These are phyloP conservation scores for Schizothorax lantsangensis DNA, from an alignment of 2,797 vertebrate species.

Conservation along the genomic window DNA sequence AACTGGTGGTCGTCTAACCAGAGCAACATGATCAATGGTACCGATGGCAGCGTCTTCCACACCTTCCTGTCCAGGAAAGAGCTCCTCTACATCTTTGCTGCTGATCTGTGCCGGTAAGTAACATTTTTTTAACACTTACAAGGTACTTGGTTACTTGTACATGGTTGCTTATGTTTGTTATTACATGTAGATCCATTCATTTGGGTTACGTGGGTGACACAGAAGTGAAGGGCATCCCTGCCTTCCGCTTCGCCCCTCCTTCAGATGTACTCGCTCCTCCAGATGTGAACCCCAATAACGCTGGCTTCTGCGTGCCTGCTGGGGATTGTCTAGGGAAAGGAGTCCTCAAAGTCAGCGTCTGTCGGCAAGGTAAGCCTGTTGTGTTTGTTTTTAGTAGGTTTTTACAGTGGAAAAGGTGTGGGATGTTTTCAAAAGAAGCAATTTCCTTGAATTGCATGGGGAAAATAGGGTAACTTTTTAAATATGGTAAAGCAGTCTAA, in stretches of 20 bases:
- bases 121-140: not conserved
- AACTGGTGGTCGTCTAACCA: conserved; percentile 84
- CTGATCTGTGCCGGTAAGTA: conserved; percentile 83
- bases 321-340: conserved; percentile 82
- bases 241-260: conserved; percentile 82
- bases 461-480: not conserved
- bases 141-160: too few relatives aligned
- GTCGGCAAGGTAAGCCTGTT: conserved; percentile 76
- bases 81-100: conserved; percentile 84
- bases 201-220: conserved; percentile 78
- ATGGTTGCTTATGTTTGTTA: not conserved
- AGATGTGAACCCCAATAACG: conserved; percentile 77
- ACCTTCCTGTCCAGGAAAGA: conserved; percentile 81
- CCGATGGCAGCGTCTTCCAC: conserved; percentile 83
- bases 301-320: conserved; percentile 82
- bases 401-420: not conserved
- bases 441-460: not conserved
- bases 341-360: conserved; percentile 85
- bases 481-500: not conserved
- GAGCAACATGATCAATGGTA: conserved; percentile 89
- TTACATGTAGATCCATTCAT: conserved; percentile 78
- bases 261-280: conserved; percentile 79
- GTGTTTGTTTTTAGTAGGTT: not conserved
- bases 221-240: conserved; percentile 83
- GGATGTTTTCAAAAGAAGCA: not conserved